Evolutionary conservation across 2,888 invertebrate species (phyloP), one percentile per base, ranked within the genome.

Genomic region (Scaptomyza caliginosa): DNA sequence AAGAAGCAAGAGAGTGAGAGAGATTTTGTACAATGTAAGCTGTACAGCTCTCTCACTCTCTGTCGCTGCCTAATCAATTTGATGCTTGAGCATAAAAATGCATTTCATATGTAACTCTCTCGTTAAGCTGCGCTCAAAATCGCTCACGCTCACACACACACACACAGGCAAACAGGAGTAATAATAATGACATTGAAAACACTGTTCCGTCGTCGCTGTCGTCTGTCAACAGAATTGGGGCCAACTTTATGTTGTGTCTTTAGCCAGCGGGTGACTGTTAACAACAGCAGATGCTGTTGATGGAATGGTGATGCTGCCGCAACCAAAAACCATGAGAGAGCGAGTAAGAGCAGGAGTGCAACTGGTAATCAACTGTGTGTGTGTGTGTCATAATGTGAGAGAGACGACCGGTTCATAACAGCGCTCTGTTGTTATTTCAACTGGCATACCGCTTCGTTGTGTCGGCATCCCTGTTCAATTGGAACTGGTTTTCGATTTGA

Each of bases 101-200:
- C 50, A 64, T 54, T 59, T 74, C 42, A 62, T 66, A 78, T 75
- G 57, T 43, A 19, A 50, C 13, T 42, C 79, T 78, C 70, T 74
- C 54, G 36, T n/a, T 51, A 30, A 57, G 39, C 39, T 21, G 38
- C 30, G 23, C 50, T 40, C 57, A 21, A 46, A 48, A 16, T 46
- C 6, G 17, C 38, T 38, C 45, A 52, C 30, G 42, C 48, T 23
- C 32, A 24, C 26, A 38, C 43, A 34, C 30, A 13, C 39, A 17
- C 39, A 58, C 64, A 54, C 55, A 48, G 3, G 16, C 48, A 50
- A 39, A 36, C 55, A 60, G 56, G 59, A 60, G 59, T 68, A 71
- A 77, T 72, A 71, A 77, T 75, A 71, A 84, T 86, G 80, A 81
- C 86, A 86, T 81, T 81, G 80, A 81, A 81, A 84, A 79, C 67